Evolutionary conservation across 2,888 invertebrate species (phyloP), one percentile per base, ranked within the genome.

Genomic region (Hetaerina titia): DNA sequence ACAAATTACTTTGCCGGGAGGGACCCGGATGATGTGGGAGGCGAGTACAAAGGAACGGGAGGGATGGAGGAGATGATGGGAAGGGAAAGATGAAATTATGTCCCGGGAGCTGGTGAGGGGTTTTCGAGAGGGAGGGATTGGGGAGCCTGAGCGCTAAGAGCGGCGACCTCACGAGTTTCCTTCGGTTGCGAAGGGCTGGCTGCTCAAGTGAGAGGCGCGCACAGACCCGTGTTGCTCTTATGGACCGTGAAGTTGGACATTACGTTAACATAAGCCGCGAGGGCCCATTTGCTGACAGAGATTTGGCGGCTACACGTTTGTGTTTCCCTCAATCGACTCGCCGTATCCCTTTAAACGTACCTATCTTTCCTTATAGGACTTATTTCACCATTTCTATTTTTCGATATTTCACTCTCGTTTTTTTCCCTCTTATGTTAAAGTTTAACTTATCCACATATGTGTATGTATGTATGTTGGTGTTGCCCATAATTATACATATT

Each of bases 1-100:
- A 92, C 92, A 92, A 92, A 92, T 74, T 92, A 92, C 92, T 92
- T 92, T 22, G 69, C 69, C 22, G 92, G 45, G 64, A 13, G 64
- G 22, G 90, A 19, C 90, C 63, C 25, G 90, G 22, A 90, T 64
- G 31, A 64, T 64, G 64, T n/a, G 31, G n/a, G 17, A 64, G 57
- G 57, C 22, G 88, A 57, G 89, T 58, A 89, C 57, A 56, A 56
- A 89, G 58, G 89, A 89, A 11, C 4, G 89, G 31, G 22, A 13
- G 81, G 57, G 11, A 58, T 19, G 57, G 58, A 8, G 89, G 89
- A 58, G 7, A 22, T 19, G 88, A 15, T 22, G 56, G 56, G 89
- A 6, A 31, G 89, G n/a, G 58, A 57, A 31, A 81, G 81, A 81
- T 81, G 81, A 81, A 81, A 81, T 81, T 31, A 81, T 31, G 81